Conservation (phyloP, 2,113 vertebrate genomes). For the Microcebus murinus region DNA sequence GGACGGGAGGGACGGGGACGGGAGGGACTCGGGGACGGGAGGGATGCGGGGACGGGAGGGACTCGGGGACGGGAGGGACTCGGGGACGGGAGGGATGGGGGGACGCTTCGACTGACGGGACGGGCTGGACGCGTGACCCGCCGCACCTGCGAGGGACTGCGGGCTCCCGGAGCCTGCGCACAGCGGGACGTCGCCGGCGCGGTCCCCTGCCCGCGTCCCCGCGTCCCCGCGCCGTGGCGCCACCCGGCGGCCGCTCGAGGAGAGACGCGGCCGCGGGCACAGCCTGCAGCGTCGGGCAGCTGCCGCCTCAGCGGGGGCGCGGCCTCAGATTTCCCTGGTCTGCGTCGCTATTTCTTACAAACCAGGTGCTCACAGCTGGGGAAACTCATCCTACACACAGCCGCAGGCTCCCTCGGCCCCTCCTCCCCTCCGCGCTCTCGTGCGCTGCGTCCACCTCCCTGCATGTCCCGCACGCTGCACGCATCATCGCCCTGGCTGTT, state of each 20-base stretch:
- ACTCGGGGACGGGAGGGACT: no score
- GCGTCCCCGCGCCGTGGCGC: not conserved
- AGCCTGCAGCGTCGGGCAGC: fast-evolving
- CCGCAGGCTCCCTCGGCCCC: not conserved
- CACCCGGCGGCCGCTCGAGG: not conserved
- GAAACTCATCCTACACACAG: not conserved
- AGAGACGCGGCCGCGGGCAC: not conserved
- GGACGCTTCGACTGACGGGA: no score
- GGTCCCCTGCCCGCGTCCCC: fast-evolving
- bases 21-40: no score
- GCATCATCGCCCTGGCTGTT: not conserved
- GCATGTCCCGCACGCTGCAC: not conserved
- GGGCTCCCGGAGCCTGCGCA: not conserved
- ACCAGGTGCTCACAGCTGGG: not conserved
- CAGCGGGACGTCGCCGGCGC: not conserved
- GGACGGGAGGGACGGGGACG: no score
- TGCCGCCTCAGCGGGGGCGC: fast-evolving
- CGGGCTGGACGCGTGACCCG: no score
- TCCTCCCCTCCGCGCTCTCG: no score
- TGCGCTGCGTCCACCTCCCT: not conserved
- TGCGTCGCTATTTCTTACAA: not conserved
- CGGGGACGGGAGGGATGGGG: no score
- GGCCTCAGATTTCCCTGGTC: not conserved
- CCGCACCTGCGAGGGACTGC: no score
- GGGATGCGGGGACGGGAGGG: no score